Conservation (phyloP, 2,797 vertebrate genomes). For the Aulostomus chinensis region DNA sequence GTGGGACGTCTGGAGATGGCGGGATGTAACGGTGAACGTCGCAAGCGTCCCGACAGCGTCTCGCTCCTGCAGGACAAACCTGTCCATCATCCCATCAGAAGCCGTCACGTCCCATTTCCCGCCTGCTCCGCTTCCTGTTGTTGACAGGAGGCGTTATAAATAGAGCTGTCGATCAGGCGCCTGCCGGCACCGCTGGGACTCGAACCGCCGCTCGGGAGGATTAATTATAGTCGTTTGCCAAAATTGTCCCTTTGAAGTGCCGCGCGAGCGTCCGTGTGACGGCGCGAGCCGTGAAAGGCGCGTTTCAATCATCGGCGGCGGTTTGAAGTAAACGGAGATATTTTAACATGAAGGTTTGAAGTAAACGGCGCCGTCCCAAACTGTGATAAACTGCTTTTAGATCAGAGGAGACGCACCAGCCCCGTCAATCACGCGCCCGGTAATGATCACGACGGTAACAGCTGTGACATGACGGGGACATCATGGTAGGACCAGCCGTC, state of each 20-base stretch:
- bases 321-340: constrained; percentile 19
- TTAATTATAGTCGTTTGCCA: constrained; percentile 54
- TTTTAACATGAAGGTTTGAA: constrained; percentile 30
- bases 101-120: constrained; percentile 25
- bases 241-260: constrained; percentile 37
- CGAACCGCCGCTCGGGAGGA: constrained; percentile 14
- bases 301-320: constrained; percentile 11
- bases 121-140: constrained; percentile 29
- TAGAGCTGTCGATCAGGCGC: constrained; percentile 50
- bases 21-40: no score
- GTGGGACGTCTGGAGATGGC: no score
- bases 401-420: constrained; percentile 17
- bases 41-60: no score
- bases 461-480: no score
- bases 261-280: not conserved
- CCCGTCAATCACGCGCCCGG: constrained; percentile 9
- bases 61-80: no score
- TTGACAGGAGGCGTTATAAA: constrained; percentile 43
- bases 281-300: not conserved
- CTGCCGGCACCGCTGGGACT: constrained; percentile 27
- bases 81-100: constrained; percentile 41
- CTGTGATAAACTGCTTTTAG: constrained; percentile 27
- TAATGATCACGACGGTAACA: not conserved
- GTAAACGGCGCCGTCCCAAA: constrained; percentile 18
- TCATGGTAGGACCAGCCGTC: no score